Evolutionary conservation across 2,888 invertebrate species (phyloP).

Genomic region (Ectropis crepuscularia): DNA sequence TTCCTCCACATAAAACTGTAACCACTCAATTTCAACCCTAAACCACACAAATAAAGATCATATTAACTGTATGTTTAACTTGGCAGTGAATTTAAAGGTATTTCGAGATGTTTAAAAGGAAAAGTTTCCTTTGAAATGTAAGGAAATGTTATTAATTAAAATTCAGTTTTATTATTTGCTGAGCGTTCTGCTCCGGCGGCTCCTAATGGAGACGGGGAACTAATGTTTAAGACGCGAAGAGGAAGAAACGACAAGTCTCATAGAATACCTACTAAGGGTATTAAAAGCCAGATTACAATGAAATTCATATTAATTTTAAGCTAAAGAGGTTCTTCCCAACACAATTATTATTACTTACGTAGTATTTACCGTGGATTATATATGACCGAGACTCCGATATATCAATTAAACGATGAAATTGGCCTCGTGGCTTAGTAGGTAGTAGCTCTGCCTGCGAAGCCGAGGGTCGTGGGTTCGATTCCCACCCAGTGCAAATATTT

Average conservation of each 20-base stretch:
- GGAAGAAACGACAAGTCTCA: not conserved
- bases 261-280: not conserved
- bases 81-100: constrained; percentile 49
- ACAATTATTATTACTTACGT: no score
- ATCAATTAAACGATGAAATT: no score
- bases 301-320: no score
- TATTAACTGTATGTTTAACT: constrained; percentile 15
- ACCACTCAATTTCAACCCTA: constrained; percentile 36
- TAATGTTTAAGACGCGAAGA: constrained; percentile 5
- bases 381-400: no score
- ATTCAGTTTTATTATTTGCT: constrained; percentile 47
- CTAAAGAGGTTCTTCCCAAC: no score
- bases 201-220: constrained; percentile 27
- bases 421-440: no score
- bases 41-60: constrained; percentile 35
- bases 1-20: constrained; percentile 28
- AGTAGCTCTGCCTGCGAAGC: no score
- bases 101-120: constrained; percentile 62
- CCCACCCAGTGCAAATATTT: no score
- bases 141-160: constrained; percentile 64
- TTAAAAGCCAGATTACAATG: no score
- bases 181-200: constrained; percentile 30
- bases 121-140: constrained; percentile 56
- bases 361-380: no score
- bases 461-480: no score